Evolutionary conservation across 2,888 invertebrate genomes (phyloP), one percentile per base, ranked within the genome.

Genomic region (Tiliacea citrago): DNA sequence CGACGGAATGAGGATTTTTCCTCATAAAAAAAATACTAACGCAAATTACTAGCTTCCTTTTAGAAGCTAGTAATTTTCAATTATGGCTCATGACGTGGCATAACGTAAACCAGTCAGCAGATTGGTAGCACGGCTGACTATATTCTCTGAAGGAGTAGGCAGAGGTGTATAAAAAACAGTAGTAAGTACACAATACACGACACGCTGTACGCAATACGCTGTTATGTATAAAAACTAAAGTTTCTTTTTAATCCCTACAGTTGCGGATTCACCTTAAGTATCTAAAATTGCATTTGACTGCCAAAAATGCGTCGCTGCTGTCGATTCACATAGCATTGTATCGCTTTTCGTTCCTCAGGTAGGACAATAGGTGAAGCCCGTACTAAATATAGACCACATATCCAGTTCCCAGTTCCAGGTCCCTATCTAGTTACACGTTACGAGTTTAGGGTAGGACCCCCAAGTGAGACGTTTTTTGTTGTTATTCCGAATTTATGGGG

Each of bases 321-420:
- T 57, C 35, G 13, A 21, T 45, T 42, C 13, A 0, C 55, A 66
- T n/a, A 45, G 67, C 51, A 6, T 51, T 9, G 51, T 16, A 45
- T 67, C 29, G 39, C 70, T 13, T 13, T 18, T 12, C n/a, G 7
- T 68, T 4, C 13, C 60, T 68, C 29, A 51, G 13, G n/a, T 73
- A 45, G 55, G 47, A 61, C 42, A 24, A 13, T 13, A 10, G n/a
- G 13, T 24, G 49, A 61, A 68, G n/a, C 35, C 24, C 61, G 39
- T 75, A 63, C 53, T 73, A 85, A 83, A 84, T 77, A 78, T 75
- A 69, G 73, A 68, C 55, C 68, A n/a, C n/a, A n/a, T n/a, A n/a
- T n/a, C n/a, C n/a, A n/a, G n/a, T n/a, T n/a, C n/a, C n/a, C n/a
- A n/a, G n/a, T n/a, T n/a, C n/a, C n/a, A n/a, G n/a, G n/a, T n/a